phyloP scores from a whole-genome alignment of 2,888 invertebrate species.

The Tiliacea citrago region DNA sequence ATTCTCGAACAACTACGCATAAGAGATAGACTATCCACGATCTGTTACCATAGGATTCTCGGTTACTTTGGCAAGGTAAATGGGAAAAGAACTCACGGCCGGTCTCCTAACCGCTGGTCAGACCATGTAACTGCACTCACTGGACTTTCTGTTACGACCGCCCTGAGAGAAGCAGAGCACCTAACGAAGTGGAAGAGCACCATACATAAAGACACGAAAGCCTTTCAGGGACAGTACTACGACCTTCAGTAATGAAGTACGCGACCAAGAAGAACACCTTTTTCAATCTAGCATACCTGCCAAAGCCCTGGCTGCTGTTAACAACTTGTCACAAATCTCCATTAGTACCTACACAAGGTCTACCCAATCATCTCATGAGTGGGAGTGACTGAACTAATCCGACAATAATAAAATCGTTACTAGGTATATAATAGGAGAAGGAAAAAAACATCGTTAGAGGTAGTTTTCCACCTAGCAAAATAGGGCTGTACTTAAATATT shows the following conservation, averaged over 20 bases:
- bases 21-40: too few relatives aligned
- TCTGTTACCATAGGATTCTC: not conserved
- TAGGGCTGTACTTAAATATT: not conserved
- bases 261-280: not conserved
- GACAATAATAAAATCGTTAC: conserved; percentile 11
- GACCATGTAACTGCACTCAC: not conserved
- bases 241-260: not conserved
- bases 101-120: not conserved
- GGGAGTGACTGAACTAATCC: not conserved
- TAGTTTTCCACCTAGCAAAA: not conserved
- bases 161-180: not conserved
- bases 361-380: conserved; percentile 22
- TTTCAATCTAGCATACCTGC: too few relatives aligned
- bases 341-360: conserved; percentile 6
- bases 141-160: not conserved
- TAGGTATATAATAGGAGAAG: not conserved
- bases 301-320: not conserved
- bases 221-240: too few relatives aligned
- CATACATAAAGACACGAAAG: too few relatives aligned
- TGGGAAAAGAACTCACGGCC: not conserved
- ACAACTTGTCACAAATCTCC: conserved; percentile 1
- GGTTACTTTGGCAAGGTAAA: not conserved
- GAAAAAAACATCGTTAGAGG: not conserved
- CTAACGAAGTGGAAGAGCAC: not conserved
- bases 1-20: too few relatives aligned